Evolutionary conservation across 2,113 vertebrate species (phyloP).

Genomic region (Brevimyrus niger): DNA sequence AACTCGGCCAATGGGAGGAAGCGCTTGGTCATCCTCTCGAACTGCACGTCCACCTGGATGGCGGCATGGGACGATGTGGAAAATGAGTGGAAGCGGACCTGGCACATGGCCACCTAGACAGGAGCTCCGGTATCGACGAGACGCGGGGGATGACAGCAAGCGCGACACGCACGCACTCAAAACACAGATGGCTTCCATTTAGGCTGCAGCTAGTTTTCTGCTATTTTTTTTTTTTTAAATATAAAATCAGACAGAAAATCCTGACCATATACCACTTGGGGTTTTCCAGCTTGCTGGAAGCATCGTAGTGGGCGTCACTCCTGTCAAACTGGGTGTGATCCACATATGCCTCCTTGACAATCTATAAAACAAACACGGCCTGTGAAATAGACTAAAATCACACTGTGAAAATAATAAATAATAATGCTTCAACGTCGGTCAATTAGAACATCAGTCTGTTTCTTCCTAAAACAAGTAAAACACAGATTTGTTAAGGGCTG

Average conservation of each 20-base stretch:
- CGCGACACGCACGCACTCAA: not conserved
- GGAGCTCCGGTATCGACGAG: not conserved
- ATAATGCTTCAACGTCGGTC: not conserved
- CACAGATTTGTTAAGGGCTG: not conserved
- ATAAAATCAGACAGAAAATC: slow-evolving; percentile 7
- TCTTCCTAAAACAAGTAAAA: not conserved
- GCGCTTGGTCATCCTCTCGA: slow-evolving; percentile 78
- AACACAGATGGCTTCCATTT: not conserved
- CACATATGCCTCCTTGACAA: slow-evolving; percentile 85
- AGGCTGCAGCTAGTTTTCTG: not conserved
- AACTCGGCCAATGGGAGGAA: slow-evolving; percentile 83
- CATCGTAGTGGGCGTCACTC: slow-evolving; percentile 78
- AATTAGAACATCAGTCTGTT: not conserved
- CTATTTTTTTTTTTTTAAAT: not conserved
- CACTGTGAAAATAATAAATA: not conserved
- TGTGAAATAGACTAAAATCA: not conserved
- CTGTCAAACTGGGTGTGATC: slow-evolving; percentile 97
- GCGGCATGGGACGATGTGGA: not conserved
- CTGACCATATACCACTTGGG: slow-evolving; percentile 94
- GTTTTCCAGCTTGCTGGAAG: slow-evolving; percentile 76
- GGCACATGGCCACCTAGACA: not conserved
- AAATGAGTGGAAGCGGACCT: not conserved
- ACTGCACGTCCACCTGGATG: slow-evolving; percentile 82
- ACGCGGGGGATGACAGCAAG: not conserved
- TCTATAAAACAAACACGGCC: slow-evolving; percentile 49